Evolutionary conservation across 2,888 invertebrate species (phyloP).

Genomic region (Oligia latruncula): DNA sequence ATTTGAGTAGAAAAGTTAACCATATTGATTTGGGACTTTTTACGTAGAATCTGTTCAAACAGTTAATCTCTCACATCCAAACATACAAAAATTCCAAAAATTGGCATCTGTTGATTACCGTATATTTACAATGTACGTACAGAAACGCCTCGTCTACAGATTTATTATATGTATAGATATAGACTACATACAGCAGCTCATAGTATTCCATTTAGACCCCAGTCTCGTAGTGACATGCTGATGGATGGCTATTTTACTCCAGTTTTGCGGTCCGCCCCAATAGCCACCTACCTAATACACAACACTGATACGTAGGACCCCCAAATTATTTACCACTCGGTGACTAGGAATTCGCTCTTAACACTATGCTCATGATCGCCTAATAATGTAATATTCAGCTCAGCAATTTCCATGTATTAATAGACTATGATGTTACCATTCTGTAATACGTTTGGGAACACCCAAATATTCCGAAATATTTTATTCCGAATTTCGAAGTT

Average conservation of each 20-base stretch:
- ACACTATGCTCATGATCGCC: slow-evolving; percentile 27
- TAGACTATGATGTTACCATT: slow-evolving; percentile 34
- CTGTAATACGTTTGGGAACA: slow-evolving; percentile 24
- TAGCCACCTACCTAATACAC: slow-evolving; percentile 42
- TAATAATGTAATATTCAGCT: slow-evolving; percentile 49
- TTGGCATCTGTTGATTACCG: too few species aligned
- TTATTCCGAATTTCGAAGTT: too few species aligned
- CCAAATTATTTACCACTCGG: slow-evolving; percentile 42
- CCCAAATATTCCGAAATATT: too few species aligned
- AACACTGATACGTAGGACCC: slow-evolving; percentile 33
- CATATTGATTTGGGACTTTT: too few species aligned
- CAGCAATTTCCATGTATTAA: slow-evolving; percentile 33
- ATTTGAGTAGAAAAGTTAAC: too few species aligned
- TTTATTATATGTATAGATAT: too few species aligned
- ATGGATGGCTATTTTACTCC: slow-evolving; percentile 61
- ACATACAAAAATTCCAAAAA: too few species aligned
- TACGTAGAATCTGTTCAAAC: too few species aligned
- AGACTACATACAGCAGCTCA: slow-evolving; percentile 4
- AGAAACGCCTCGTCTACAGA: too few species aligned
- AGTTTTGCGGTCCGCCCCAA: slow-evolving; percentile 51
- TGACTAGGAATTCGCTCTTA: slow-evolving; percentile 35
- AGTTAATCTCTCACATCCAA: too few species aligned
- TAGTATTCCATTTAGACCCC: slow-evolving; percentile 55
- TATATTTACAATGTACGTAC: too few species aligned
- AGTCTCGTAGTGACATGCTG: slow-evolving; percentile 56